phyloP scores from a whole-genome alignment of 1,140 invertebrate species.

The Caenorhabditis elegans region WBcel235 BX284604.4:11402001-11402500 shows the following conservation, averaged over 20 bases:
- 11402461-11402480: not conserved
- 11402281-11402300: not conserved
- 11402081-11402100: not conserved
- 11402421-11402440: not conserved
- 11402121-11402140: not conserved
- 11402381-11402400: not conserved
- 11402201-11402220: not conserved
- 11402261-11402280: not conserved
- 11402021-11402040: too few relatives aligned
- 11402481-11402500: not conserved
- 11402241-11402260: not conserved
- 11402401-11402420: not conserved
- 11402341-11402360: not conserved
- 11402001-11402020: constrained; percentile 22
- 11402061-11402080: constrained; percentile 20
- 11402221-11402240: not conserved
- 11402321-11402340: constrained; percentile 22
- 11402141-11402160: not conserved
- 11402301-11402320: constrained; percentile 4
- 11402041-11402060: not conserved
- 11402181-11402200: not conserved
- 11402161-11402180: not conserved
- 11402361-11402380: not conserved
- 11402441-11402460: not conserved
- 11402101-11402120: not conserved